Base-by-base conservation (phyloP, 2,113 vertebrate genomes). In the Orthonyx spaldingii region DNA sequence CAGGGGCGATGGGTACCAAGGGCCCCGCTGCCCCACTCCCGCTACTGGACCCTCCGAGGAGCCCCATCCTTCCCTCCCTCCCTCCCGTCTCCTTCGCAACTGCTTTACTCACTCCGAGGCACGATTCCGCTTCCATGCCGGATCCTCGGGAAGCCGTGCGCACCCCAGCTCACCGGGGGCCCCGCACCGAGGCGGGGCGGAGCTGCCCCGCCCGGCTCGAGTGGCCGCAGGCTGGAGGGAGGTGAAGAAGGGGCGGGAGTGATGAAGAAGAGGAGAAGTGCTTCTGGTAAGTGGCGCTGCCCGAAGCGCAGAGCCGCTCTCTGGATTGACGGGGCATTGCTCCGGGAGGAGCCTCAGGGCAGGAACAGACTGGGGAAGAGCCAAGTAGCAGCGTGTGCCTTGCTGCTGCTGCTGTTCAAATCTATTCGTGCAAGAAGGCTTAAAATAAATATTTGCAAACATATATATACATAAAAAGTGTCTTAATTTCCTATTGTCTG, bases 321-420 rank as follows among this genome's bases (percentile, higher is more conserved):
- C 80, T 5, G 88, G 84, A 5, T 13, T 37, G 57, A 4, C 11
- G 60, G 3, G 14, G 81, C 10, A 28, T 9, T 46, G 80, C 56
- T 56, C 7, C 85, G 50, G 61, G 44, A 75, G 69, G 33, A 26
- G 28, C 33, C 59, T 44, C 76, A 30, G 10, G 61, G 60, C 52
- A 7, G 17, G 16, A 37, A 13, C 33, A 3, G 16, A 60, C 11
- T 7, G 22, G 8, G 35, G n/a, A 28, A 7, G 18, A 24, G 11
- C 37, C 53, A 1, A 11, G 18, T 2, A 6, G 8, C 7, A 7
- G 24, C 12, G 5, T 5, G 16, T n/a, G 53, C 27, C 46, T 0
- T 3, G 28, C 22, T 81, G 15, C 77, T 24, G 9, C 39, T 26
- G 52, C 60, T 2, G 44, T 71, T 76, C 24, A 47, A n/a, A 53